A percentile compares a stretch with the other conserved stretches of the same genome.
phyloP scores from a whole-genome alignment of 2,113 vertebrate species.

The Myanophis thanlyinensis region DNA sequence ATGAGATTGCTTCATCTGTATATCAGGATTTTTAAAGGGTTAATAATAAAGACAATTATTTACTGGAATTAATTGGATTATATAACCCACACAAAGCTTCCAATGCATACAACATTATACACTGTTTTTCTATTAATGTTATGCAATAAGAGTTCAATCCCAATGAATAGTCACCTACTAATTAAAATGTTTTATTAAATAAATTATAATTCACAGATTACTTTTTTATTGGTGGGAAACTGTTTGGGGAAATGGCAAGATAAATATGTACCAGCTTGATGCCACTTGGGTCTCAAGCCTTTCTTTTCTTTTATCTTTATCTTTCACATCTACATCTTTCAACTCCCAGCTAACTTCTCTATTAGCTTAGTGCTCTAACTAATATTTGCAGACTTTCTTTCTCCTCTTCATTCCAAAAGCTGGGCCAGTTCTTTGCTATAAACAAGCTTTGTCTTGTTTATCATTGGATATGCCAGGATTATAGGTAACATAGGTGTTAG shows the following conservation, averaged over 20 bases:
- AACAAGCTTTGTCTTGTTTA: neutral
- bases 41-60: neutral
- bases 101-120: neutral
- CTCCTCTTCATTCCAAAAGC: neutral
- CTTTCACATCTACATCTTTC: neutral
- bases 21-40: neutral
- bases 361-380: neutral
- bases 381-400: neutral
- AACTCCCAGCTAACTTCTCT: neutral
- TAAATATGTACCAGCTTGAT: neutral
- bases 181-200: neutral
- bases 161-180: neutral
- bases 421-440: neutral
- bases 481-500: neutral
- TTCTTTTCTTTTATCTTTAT: neutral
- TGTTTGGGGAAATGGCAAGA: neutral
- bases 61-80: neutral
- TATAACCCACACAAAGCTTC: neutral
- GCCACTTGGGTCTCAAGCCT: neutral
- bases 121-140: neutral
- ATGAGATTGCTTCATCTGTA: slow-evolving; percentile 8
- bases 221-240: neutral
- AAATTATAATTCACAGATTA: neutral
- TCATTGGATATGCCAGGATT: neutral
- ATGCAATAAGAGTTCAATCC: neutral